A percentile compares a stretch with the other conserved stretches of the same genome.
Evolutionary conservation across 2,888 invertebrate species (phyloP).

Genomic region (Pterostichus niger): DNA sequence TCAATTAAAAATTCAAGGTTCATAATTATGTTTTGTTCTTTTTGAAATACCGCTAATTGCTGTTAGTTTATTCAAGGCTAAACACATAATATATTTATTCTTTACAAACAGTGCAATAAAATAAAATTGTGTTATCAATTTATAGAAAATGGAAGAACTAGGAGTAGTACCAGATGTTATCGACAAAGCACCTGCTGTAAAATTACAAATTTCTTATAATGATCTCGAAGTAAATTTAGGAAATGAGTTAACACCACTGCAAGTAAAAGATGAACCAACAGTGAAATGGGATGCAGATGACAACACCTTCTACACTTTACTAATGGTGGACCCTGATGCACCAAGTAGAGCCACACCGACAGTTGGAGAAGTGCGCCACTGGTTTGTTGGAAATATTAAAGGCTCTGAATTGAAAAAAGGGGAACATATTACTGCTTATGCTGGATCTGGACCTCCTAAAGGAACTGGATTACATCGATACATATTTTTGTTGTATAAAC

Average conservation of each 20-base stretch:
- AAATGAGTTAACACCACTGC: constrained; percentile 71
- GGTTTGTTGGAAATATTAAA: constrained; percentile 87
- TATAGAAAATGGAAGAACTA: constrained; percentile 72
- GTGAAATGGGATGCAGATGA: constrained; percentile 72
- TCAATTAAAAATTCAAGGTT: too few relatives aligned
- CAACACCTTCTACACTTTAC: constrained; percentile 73
- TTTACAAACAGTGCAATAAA: too few relatives aligned
- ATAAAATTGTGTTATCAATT: neutral
- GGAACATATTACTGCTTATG: constrained; percentile 83
- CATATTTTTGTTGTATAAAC: constrained; percentile 81
- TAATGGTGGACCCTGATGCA: constrained; percentile 87
- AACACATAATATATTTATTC: too few relatives aligned
- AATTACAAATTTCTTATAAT: constrained; percentile 68
- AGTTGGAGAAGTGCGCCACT: constrained; percentile 87
- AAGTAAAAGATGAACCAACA: constrained; percentile 72
- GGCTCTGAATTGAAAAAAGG: constrained; percentile 79
- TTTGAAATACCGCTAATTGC: too few relatives aligned
- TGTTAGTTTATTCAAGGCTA: too few relatives aligned
- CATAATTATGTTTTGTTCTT: too few relatives aligned
- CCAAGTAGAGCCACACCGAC: constrained; percentile 85
- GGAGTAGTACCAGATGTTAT: constrained; percentile 74
- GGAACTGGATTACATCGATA: constrained; percentile 87
- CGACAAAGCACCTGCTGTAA: constrained; percentile 71
- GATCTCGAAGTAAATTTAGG: constrained; percentile 69
- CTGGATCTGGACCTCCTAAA: constrained; percentile 85